Conservation (phyloP, 2,113 vertebrate species). For the Boulengeromyrus knoepffleri region DNA sequence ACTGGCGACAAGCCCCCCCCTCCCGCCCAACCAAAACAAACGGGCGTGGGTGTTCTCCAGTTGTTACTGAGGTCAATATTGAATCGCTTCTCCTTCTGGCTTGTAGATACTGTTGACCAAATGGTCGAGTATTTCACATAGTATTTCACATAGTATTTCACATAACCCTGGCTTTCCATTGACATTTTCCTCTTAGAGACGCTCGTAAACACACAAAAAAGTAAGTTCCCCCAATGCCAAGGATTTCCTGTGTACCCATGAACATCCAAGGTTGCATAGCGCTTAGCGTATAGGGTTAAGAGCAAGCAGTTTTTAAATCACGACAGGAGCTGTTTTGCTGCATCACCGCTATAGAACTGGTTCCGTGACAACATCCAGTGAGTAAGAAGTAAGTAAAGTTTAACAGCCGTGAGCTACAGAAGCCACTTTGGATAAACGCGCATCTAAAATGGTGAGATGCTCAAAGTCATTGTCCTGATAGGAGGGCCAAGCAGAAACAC, state of each 20-base stretch:
- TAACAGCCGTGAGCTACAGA: not conserved
- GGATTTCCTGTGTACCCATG: not conserved
- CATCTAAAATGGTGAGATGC: not conserved
- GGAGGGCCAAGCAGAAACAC: not conserved
- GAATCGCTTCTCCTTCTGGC: not conserved
- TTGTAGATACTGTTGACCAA: not conserved
- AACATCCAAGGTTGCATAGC: not conserved
- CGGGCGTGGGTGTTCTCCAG: conserved; percentile 34
- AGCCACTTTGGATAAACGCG: not conserved
- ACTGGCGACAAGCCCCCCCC: conserved; percentile 38
- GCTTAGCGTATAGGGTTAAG: not conserved
- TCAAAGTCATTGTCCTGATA: not conserved
- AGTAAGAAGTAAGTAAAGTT: not conserved
- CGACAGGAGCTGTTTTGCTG: not conserved
- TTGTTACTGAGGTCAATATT: not conserved
- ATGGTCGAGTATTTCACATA: not conserved
- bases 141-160: not conserved
- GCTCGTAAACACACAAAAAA: not conserved
- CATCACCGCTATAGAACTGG: not conserved
- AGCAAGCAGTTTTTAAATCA: not conserved
- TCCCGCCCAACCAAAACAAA: conserved; percentile 23
- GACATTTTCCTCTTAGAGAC: not conserved
- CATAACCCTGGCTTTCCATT: not conserved
- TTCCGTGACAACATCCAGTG: not conserved
- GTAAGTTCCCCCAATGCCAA: not conserved